Conservation (phyloP, 1,140 invertebrate genomes). For the Anthonomus grandis region DNA sequence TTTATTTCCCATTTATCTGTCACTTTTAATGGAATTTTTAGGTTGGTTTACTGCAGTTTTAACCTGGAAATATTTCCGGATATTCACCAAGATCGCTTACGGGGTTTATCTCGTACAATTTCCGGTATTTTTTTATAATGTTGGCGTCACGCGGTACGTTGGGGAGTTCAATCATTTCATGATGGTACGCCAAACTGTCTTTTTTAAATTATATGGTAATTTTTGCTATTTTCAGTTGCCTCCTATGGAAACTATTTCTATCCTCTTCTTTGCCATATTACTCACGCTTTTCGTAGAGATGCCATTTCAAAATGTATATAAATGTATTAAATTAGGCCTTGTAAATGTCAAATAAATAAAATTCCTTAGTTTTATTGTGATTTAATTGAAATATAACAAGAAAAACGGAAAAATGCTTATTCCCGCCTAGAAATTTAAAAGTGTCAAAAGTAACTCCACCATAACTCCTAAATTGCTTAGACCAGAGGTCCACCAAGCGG, state of each 20-base stretch:
- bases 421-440: too few relatives aligned
- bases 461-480: too few relatives aligned
- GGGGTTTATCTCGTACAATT: slow-evolving; percentile 58
- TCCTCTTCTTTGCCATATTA: slow-evolving; percentile 34
- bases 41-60: slow-evolving; percentile 49
- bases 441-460: too few relatives aligned
- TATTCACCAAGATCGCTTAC: slow-evolving; percentile 52
- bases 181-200: slow-evolving; percentile 47
- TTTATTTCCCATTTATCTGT: not conserved
- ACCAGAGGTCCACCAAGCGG: too few relatives aligned
- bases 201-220: slow-evolving; percentile 8
- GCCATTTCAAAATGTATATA: slow-evolving; percentile 43
- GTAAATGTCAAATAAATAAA: too few relatives aligned
- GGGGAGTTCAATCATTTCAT: slow-evolving; percentile 47
- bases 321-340: too few relatives aligned
- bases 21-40: slow-evolving; percentile 35
- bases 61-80: slow-evolving; percentile 49
- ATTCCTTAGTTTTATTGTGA: too few relatives aligned
- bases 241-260: slow-evolving; percentile 31
- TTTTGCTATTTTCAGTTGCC: slow-evolving; percentile 38
- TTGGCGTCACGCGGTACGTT: slow-evolving; percentile 51
- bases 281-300: slow-evolving; percentile 41
- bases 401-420: too few relatives aligned
- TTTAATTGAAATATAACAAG: too few relatives aligned
- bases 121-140: slow-evolving; percentile 58